Evolutionary conservation across 2,888 invertebrate species (phyloP), one percentile per base, ranked within the genome.

Genomic region (Caenorhabditis macrosperma): DNA sequence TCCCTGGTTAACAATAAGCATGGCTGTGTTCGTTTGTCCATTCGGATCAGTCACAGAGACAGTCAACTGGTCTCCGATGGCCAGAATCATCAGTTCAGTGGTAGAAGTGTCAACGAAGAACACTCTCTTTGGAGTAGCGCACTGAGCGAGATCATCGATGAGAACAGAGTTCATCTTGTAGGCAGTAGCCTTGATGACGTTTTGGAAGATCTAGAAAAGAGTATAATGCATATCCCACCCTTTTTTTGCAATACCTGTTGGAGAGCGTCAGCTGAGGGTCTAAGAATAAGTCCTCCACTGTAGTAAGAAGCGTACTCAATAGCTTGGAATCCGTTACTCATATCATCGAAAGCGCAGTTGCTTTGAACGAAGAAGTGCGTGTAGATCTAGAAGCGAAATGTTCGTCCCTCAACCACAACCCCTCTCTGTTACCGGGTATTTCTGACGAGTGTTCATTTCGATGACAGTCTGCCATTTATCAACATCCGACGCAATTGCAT

Each of bases 31-130:
- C 3, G 71, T 54, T 28, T 69, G 44, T 60, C 86, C 82, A 59
- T 84, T 78, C 28, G 88, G 88, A 71, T 86, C 87, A 30, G 81
- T 82, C 12, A 87, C 67, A 2, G 68, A 54, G 20, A 88, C 59
- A 9, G 78, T 60, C 35, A 87, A 30, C 15, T 78, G 69, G 15
- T 68, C 55, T 82, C 88, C 88, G 48, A 83, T 81, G 9, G 85
- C 86, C 9, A 86, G 55, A 60, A 88, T 72, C 41, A 84, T 75
- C 10, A 87, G 72, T 20, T 74, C 78, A 10, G 82, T 81, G 3
- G 85, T 77, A 0, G 84, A 80, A 10, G 82, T 57, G 52, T 88
- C 88, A 61, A 84, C 83, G 30, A 87, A 77, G 78, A 87, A 85
- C 10, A 84, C 81, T 57, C 83, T 50, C 24, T 66, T 57, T 44